Evolutionary conservation across 2,113 vertebrate species (phyloP), one percentile per base, ranked within the genome.

Genomic region (Silurus asotus): DNA sequence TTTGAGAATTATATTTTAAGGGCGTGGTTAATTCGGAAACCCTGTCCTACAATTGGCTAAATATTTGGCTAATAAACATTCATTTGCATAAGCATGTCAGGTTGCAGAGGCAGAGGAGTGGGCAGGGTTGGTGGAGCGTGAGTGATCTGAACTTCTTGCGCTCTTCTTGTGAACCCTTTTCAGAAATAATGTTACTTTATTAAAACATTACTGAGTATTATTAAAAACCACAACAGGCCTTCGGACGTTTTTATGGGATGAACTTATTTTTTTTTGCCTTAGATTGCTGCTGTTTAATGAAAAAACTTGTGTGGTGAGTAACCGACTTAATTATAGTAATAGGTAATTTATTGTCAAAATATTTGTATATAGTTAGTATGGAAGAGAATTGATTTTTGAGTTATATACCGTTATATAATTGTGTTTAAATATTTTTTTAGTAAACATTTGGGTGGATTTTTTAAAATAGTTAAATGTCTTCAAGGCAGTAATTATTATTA

Each of bases 71-170:
- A 77, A 62, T 93, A 74, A 23, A 1, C 1, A 3, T 0, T 1
- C 0, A 93, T 94, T 94, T 95, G 91, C 92, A 94, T 95, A 94
- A 93, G 67, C 94, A 95, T 93, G 94, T 91, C 93, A 93, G 93
- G 93, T 93, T 95, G 94, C 92, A 93, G 92, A 91, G 74, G 91
- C 93, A 93, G 90, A 92, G 94, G 91, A 93, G 93, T 94, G 93
- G 94, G 92, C 92, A 93, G 89, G 91, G 90, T 89, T 88, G 92
- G 90, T 90, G 87, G 88, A 93, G 91, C 90, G 92, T 92, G 93
- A 95, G 94, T 94, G 93, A 90, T 91, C 90, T 93, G 78, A 96
- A 95, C 93, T 95, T 95, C 91, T 82, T 91, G 83, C 90, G 89
- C 86, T 89, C 90, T 85, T 92, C 87, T 91, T 65, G 51, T 90